Conservation (phyloP, 2,113 vertebrate genomes). For the Lepus timidus region DNA sequence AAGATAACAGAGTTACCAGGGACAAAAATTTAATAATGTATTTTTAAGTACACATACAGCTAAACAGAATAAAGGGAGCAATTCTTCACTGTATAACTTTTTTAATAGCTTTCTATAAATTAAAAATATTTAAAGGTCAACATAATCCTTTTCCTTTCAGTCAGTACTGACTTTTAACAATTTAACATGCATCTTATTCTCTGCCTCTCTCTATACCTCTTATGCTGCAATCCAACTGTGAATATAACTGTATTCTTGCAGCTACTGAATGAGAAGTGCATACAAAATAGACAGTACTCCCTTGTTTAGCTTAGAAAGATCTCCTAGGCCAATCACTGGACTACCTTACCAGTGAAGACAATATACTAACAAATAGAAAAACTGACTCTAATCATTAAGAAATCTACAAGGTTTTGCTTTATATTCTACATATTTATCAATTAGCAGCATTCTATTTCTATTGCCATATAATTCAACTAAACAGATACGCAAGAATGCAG, state of each 20-base stretch:
- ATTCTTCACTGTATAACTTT: conserved; percentile 43
- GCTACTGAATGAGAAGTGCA: conserved; percentile 76
- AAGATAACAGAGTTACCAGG: conserved; percentile 18
- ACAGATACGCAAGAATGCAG: neutral
- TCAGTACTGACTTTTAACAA: conserved; percentile 38
- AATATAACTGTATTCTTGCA: conserved; percentile 47
- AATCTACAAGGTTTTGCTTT: conserved; percentile 65
- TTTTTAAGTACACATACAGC: conserved; percentile 50
- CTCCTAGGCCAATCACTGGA: conserved; percentile 56
- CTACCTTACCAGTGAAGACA: conserved; percentile 55
- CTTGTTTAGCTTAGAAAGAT: conserved; percentile 60
- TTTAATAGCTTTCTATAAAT: conserved; percentile 53
- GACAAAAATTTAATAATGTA: conserved; percentile 58
- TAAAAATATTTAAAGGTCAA: conserved; percentile 62
- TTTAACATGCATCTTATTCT: conserved; percentile 46
- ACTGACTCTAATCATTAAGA: conserved; percentile 52
- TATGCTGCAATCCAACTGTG: conserved; percentile 33
- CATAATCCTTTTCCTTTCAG: conserved; percentile 7
- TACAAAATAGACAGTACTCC: conserved; percentile 74
- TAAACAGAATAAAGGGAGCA: conserved; percentile 53
- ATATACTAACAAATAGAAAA: conserved; percentile 57
- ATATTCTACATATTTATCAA: conserved; percentile 30
- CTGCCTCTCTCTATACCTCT: neutral
- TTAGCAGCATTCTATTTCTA: conserved; percentile 37
- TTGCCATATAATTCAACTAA: conserved; percentile 28